Conservation (phyloP, 92 coral and sea anemone species). For the Scolanthus callimorphus region DNA sequence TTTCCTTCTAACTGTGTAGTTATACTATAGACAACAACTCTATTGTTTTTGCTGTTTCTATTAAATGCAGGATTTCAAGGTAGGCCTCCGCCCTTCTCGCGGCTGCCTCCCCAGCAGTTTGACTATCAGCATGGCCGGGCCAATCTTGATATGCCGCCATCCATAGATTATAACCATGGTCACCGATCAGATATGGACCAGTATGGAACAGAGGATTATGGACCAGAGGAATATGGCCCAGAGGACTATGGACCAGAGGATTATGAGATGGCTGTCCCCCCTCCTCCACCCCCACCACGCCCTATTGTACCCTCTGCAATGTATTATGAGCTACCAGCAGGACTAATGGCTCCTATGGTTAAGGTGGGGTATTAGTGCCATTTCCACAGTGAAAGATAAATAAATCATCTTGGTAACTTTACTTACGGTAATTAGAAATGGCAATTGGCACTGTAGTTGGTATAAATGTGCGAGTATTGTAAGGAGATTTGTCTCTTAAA, state of each 20-base stretch:
- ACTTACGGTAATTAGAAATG: too few relatives aligned
- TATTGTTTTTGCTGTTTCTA: too few relatives aligned
- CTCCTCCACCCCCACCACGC: constrained; percentile 69
- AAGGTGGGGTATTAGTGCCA: constrained; percentile 68
- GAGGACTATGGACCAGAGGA: constrained; percentile 39
- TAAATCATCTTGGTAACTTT: too few relatives aligned
- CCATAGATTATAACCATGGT: constrained; percentile 66
- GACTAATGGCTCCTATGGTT: constrained; percentile 94
- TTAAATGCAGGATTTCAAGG: constrained; percentile 32
- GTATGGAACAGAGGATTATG: constrained; percentile 34
- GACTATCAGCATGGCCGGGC: constrained; percentile 81
- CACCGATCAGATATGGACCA: constrained; percentile 33
- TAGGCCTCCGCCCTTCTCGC: constrained; percentile 76
- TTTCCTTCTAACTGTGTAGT: too few relatives aligned
- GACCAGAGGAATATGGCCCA: constrained; percentile 40
- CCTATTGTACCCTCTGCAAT: constrained; percentile 88
- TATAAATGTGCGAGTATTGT: too few relatives aligned
- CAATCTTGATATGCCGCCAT: constrained; percentile 58
- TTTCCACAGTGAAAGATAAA: too few relatives aligned
- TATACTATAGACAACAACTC: too few relatives aligned
- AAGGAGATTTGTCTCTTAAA: too few relatives aligned
- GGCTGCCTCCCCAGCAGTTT: constrained; percentile 81
- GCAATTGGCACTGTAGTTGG: too few relatives aligned
- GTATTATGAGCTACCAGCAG: constrained; percentile 98
- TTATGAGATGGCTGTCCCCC: constrained; percentile 48